Percentiles rank a stretch among this genome's conserved stretches.
Evolutionary conservation across 2,888 invertebrate species (phyloP).

Genomic region (Orthosia incerta): DNA sequence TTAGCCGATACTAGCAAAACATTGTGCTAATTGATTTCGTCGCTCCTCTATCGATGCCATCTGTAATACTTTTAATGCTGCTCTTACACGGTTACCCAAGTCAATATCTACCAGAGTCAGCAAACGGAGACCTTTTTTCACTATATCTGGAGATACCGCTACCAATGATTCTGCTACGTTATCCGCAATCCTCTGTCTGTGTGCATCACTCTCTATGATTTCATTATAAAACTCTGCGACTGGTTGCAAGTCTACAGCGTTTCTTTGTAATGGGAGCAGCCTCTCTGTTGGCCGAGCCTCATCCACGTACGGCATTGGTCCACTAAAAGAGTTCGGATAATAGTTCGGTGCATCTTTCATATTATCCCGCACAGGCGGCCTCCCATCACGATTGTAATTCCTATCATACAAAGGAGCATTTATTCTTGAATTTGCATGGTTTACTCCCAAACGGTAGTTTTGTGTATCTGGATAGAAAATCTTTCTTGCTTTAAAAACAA

Average conservation of each 20-base stretch:
- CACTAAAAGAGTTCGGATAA: constrained; percentile 72
- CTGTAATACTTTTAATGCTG: constrained; percentile 23
- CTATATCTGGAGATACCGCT: constrained; percentile 24
- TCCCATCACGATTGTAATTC: constrained; percentile 70
- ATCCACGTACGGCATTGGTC: constrained; percentile 70
- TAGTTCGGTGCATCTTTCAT: constrained; percentile 70
- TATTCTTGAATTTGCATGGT: constrained; percentile 67
- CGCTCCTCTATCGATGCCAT: constrained; percentile 6
- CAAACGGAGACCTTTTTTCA: constrained; percentile 29
- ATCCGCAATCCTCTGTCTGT: constrained; percentile 45
- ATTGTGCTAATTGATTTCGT: constrained; percentile 33
- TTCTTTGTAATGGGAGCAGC: constrained; percentile 60
- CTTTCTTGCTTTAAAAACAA: constrained; percentile 86
- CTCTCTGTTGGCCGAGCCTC: constrained; percentile 58
- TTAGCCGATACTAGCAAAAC: constrained; percentile 28
- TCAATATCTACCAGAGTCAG: constrained; percentile 23
- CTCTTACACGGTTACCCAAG: constrained; percentile 16
- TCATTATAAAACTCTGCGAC: constrained; percentile 93
- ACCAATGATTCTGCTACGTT: constrained; percentile 30
- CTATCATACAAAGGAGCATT: constrained; percentile 67
- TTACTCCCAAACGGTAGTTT: constrained; percentile 70
- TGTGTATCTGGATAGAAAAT: constrained; percentile 91
- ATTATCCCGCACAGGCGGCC: constrained; percentile 63
- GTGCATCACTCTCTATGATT: constrained; percentile 89
- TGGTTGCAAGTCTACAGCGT: constrained; percentile 86